These are phyloP conservation scores for Gorsachius magnificus DNA, from an alignment of 2,797 vertebrate genomes.

Conservation along the genomic window DNA sequence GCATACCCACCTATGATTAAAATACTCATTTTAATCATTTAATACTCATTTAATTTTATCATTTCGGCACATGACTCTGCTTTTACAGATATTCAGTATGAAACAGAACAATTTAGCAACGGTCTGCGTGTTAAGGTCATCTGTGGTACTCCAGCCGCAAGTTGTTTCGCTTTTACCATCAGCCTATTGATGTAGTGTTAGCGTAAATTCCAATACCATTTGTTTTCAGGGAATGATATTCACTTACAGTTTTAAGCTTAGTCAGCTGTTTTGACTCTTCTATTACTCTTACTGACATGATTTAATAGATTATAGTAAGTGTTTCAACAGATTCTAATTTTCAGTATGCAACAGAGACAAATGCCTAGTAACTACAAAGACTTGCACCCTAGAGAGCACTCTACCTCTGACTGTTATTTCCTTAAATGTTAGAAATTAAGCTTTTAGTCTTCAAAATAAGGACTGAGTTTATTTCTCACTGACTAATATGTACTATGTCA, in stretches of 20 bases:
- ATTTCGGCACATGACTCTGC: not conserved
- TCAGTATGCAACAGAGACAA: not conserved
- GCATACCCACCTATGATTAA: not conserved
- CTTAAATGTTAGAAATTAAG: not conserved
- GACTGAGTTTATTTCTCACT: not conserved
- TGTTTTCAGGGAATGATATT: not conserved
- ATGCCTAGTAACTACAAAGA: not conserved
- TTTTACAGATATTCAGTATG: not conserved
- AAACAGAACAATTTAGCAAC: not conserved
- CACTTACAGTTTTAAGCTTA: not conserved
- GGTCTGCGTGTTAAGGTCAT: not conserved
- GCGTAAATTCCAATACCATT: conserved; percentile 3
- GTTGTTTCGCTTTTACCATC: not conserved
- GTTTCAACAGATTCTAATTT: conserved; percentile 18
- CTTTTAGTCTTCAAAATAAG: not conserved
- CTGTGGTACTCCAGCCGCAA: not conserved
- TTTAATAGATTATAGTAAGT: conserved; percentile 12
- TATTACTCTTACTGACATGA: not conserved
- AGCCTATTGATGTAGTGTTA: not conserved
- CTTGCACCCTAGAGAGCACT: not conserved
- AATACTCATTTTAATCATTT: not conserved
- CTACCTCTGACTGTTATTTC: not conserved
- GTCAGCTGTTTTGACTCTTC: not conserved
- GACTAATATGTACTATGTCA: not conserved
- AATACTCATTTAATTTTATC: not conserved